Percentiles rank a stretch among this genome's conserved stretches.
phyloP scores from a whole-genome alignment of 2,888 invertebrate genomes.

The Lasioglossum malachurum region DNA sequence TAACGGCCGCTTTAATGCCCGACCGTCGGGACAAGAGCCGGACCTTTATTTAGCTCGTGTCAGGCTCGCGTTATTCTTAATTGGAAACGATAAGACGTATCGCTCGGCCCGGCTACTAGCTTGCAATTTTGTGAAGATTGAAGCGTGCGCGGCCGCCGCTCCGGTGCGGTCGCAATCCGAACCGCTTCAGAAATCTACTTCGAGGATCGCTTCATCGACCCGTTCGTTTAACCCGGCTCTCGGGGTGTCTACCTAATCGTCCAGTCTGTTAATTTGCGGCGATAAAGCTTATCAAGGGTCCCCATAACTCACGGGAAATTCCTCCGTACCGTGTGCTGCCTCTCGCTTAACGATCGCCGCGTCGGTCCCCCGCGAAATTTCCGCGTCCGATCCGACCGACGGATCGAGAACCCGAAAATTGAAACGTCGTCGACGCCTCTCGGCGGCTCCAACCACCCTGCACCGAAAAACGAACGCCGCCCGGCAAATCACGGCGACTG shows the following conservation, averaged over 20 bases:
- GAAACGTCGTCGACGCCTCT: slow-evolving; percentile 1
- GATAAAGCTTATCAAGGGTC: slow-evolving; percentile 36
- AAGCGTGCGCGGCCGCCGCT: not conserved
- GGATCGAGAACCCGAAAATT: not conserved
- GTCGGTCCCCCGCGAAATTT: not conserved
- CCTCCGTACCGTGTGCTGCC: not conserved
- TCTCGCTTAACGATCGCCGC: not conserved
- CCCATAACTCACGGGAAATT: slow-evolving; percentile 23
- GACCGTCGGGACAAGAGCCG: slow-evolving; percentile 5
- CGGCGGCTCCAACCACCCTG: not conserved
- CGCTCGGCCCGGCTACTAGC: not conserved
- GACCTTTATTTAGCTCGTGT: slow-evolving; percentile 38
- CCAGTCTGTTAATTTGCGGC: slow-evolving; percentile 39
- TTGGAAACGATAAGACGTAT: slow-evolving; percentile 47
- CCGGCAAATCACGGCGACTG: not conserved
- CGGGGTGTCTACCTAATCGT: slow-evolving; percentile 39
- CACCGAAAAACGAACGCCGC: not conserved
- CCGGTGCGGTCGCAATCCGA: not conserved
- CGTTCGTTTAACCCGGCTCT: not conserved
- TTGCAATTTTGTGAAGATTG: slow-evolving; percentile 31
- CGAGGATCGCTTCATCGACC: slow-evolving; percentile 31
- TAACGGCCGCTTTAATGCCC: slow-evolving; percentile 26
- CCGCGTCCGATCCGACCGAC: not conserved
- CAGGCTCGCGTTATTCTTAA: slow-evolving; percentile 37
- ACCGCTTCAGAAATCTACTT: slow-evolving; percentile 28